phyloP scores from a whole-genome alignment of 1,140 invertebrate genomes.

The Procambarus virginalis region DNA sequence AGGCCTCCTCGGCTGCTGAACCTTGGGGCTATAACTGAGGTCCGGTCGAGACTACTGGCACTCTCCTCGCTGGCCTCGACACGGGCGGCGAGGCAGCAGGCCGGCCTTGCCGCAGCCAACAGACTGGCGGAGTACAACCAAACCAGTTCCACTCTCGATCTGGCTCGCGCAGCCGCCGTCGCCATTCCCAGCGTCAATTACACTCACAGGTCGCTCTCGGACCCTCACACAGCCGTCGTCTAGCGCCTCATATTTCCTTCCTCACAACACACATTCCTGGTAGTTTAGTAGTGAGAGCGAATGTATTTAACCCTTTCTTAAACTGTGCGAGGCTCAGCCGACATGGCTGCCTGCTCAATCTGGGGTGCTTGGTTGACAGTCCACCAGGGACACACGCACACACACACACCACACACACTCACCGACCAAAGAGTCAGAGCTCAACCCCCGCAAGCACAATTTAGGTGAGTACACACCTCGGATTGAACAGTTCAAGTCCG shows the following conservation, averaged over 20 bases:
- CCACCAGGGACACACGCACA: too few relatives aligned
- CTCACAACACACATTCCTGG: too few relatives aligned
- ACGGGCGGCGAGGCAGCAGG: slow-evolving; percentile 4
- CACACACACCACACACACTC: too few relatives aligned
- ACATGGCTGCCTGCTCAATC: background rate
- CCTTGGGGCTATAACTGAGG: slow-evolving; percentile 26
- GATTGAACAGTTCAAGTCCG: too few relatives aligned
- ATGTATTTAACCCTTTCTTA: too few relatives aligned
- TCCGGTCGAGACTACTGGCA: slow-evolving; percentile 14
- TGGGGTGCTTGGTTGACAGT: background rate
- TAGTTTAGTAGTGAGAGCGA: too few relatives aligned
- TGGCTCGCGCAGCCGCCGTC: slow-evolving; percentile 39
- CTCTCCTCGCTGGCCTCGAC: slow-evolving; percentile 26
- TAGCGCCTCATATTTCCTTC: background rate
- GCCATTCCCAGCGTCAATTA: slow-evolving; percentile 20
- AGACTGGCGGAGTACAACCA: slow-evolving; percentile 46
- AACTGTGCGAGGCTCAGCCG: background rate
- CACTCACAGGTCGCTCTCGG: slow-evolving; percentile 19
- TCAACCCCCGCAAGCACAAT: too few relatives aligned
- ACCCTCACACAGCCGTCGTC: slow-evolving; percentile 41
- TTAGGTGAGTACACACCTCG: too few relatives aligned
- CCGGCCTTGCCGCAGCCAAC: slow-evolving; percentile 39
- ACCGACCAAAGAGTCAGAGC: too few relatives aligned
- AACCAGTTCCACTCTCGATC: slow-evolving; percentile 39
- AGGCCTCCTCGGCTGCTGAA: slow-evolving; percentile 17